Base-by-base conservation (phyloP, 2,888 invertebrate genomes). In the Acronicta psi region DNA sequence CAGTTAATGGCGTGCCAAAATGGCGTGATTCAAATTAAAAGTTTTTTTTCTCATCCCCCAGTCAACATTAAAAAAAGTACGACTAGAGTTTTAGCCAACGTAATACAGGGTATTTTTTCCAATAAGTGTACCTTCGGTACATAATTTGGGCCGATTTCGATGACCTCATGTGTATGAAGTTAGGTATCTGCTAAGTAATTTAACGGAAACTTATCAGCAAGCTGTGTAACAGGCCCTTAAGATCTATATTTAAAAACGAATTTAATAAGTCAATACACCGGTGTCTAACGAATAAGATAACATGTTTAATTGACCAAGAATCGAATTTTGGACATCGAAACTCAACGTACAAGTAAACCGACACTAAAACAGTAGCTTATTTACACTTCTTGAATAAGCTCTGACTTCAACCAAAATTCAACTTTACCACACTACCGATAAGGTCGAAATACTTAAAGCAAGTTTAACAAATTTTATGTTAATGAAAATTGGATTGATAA, bases 291-390 rank as follows among this genome's bases (percentile, higher is more conserved):
- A 89, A 88, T 78, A 77, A 63, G 65, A 74, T 64, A 80, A 83
- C 80, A 75, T 69, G 85, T 82, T 85, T 80, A 84, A 83, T 81
- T 85, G 80, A 82, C 82, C 86, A 79, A 82, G 84, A 88, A 88
- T 87, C 86, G 80, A 84, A 87, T 84, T 84, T 85, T 77, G 85
- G 86, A 87, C 88, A 92, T 92, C 85, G 86, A 92, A 87, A 89
- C 90, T 86, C 78, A 83, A 69, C 77, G 75, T 81, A 86, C 85
- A 85, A 79, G 92, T 89, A 92, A 93, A 82, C 86, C 69, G 91
- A 92, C 84, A 91, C 91, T 88, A 86, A 72, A 89, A 91, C 91
- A 89, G 90, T 90, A 91, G 91, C 90, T 87, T 82, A 81, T 84
- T 86, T 82, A 84, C 84, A 82, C 83, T 79, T 59, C 68, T 83